Percentiles rank a stretch among this genome's conserved stretches.
Conservation (phyloP, 2,888 invertebrate species). For the Lymantria dispar region DNA sequence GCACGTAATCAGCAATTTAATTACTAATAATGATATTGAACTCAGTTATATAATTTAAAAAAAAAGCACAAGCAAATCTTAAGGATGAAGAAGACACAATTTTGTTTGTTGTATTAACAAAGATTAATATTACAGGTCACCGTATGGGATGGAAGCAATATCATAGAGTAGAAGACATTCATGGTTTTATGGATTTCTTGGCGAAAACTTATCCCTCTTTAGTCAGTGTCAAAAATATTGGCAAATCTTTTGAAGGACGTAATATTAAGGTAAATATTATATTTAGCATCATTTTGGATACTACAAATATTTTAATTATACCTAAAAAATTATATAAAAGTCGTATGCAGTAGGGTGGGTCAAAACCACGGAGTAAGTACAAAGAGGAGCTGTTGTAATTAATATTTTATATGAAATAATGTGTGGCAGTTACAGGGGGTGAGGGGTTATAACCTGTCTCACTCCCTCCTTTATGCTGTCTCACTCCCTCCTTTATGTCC, state of each 20-base stretch:
- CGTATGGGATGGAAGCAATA: conserved; percentile 91
- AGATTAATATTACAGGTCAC: conserved; percentile 52
- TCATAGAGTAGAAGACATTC: conserved; percentile 88
- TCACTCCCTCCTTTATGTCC: too few relatives aligned
- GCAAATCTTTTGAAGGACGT: conserved; percentile 88
- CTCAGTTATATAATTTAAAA: background rate
- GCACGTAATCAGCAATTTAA: conserved; percentile 6
- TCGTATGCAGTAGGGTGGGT: too few relatives aligned
- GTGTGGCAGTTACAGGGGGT: too few relatives aligned
- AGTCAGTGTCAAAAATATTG: conserved; percentile 88
- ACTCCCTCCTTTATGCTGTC: too few relatives aligned
- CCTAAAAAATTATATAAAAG: too few relatives aligned
- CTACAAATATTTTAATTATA: too few relatives aligned
- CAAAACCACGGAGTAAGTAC: too few relatives aligned
- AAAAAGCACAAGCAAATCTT: background rate
- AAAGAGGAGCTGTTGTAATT: too few relatives aligned
- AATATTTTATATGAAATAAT: too few relatives aligned
- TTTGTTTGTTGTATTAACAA: background rate
- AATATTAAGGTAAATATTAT: conserved; percentile 84
- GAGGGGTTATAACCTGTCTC: too few relatives aligned
- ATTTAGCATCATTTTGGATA: too few relatives aligned
- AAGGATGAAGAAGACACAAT: background rate
- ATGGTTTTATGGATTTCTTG: conserved; percentile 89
- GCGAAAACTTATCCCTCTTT: conserved; percentile 89
- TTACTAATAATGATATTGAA: conserved; percentile 18